Percentiles rank a stretch among this genome's conserved stretches.
Evolutionary conservation across 2,113 vertebrate species (phyloP).

Genomic region (Ochotona princeps): DNA sequence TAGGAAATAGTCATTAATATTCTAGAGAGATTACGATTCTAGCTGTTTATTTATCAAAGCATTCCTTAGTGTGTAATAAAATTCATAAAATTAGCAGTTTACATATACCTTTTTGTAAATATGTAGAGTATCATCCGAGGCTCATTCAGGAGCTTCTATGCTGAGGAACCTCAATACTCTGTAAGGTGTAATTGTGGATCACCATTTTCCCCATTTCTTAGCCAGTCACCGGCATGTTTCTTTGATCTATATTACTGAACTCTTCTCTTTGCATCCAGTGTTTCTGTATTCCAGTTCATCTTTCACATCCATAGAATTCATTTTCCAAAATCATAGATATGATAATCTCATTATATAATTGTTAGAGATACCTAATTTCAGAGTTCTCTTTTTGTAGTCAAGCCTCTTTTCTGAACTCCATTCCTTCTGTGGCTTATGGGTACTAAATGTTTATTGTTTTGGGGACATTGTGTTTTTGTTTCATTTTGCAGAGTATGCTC

Average conservation of each 20-base stretch:
- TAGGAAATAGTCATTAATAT: background rate
- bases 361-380: conserved; percentile 39
- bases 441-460: background rate
- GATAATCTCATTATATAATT: background rate
- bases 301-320: background rate
- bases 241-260: background rate
- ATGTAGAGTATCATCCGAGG: background rate
- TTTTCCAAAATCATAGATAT: conserved; percentile 38
- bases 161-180: background rate
- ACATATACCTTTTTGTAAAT: background rate
- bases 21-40: background rate
- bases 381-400: background rate
- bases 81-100: background rate
- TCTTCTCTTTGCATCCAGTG: background rate
- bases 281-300: conserved; percentile 34
- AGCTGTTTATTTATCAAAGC: background rate
- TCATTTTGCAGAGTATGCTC: background rate
- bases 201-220: background rate
- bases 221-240: background rate
- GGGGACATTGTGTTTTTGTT: background rate
- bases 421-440: background rate
- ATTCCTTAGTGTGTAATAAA: background rate
- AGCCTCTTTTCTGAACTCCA: background rate
- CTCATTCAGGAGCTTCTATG: background rate
- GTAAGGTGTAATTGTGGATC: conserved; percentile 21